Evolutionary conservation across 2,113 vertebrate species (phyloP), one percentile per base, ranked within the genome.

Genomic region (Salminus brasiliensis): DNA sequence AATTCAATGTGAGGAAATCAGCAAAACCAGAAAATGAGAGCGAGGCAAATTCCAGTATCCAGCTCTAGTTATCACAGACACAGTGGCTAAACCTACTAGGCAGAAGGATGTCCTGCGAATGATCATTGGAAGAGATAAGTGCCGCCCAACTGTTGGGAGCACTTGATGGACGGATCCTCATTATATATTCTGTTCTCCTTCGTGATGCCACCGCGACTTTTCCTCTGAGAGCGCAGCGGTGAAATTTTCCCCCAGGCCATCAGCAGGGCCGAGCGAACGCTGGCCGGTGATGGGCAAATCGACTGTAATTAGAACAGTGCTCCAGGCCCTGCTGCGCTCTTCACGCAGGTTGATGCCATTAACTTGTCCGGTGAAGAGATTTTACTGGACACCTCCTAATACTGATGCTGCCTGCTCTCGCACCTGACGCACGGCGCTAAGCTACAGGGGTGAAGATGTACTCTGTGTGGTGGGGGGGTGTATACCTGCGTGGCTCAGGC

Each of bases 291-390:
- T 10, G 67, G 41, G n/a, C 62, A 45, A 59, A 68, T 80, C 63
- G 34, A 36, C 43, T 53, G 23, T 30, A 63, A 81, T 71, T 59
- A 76, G 36, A 25, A 72, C 68, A 53, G 16, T 13, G 32, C 57
- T 70, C 27, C 21, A 25, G 52, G 43, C 43, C 27, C 32, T 70
- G 11, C 63, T 15, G 67, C 32, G 57, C 39, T 21, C 11, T 71
- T 45, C 27, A 41, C 5, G 5, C 49, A 45, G 27, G 57, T 60
- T 62, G 11, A 23, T 43, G 52, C 52, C 66, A 78, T 60, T 70
- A 70, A 57, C 63, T 59, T 27, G 23, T 57, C 32, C 52, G 21
- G n/a, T 69, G 43, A 60, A 39, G 27, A 32, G 32, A 77, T 39
- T 27, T 34, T 32, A 25, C 57, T n/a, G 27, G 72, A 57, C 80